Evolutionary conservation across 2,113 vertebrate genomes (phyloP), one percentile per base, ranked within the genome.

Genomic region (Ia io): DNA sequence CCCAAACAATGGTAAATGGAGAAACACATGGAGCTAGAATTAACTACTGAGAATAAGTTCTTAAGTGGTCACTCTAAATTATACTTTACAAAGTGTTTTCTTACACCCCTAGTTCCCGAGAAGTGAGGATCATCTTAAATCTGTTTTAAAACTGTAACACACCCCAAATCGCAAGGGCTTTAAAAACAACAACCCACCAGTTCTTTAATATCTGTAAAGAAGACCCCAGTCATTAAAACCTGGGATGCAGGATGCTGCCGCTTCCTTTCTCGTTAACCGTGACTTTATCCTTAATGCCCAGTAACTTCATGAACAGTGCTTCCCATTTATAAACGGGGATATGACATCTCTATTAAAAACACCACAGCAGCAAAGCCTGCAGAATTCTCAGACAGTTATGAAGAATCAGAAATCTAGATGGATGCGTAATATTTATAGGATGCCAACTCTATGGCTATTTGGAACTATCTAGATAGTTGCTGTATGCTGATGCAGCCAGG

Each of bases 141-240:
- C 53, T 91, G 53, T 89, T 90, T 94, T 77, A 87, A 77, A 93
- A 84, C 18, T 71, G 22, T n/a, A 65, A 37, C 44, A 78, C 53
- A 77, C 2, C 28, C 51, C 80, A 56, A 53, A 69, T 84, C 30
- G 65, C 6, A 67, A 65, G 25, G 9, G 6, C 49, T 47, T 35
- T 49, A 4, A 40, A 73, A 47, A 53, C 61, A 59, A 88, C 0
- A 28, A 30, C 23, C 23, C 25, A 61, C 49, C 74, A 71, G 6
- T 49, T 92, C 32, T 51, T 78, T 70, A 59, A 83, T 20, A 44
- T 63, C 69, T 5, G 8, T 30, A 77, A 92, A 88, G 35, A 69
- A 90, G 51, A 59, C 13, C 5, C 32, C 18, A 63, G 35, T 80
- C 14, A 20, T 71, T 16, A 63, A 49, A 69, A 51, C 69, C 49